phyloP scores from a whole-genome alignment of 2,888 invertebrate genomes.

The Latrodectus hesperus region DNA sequence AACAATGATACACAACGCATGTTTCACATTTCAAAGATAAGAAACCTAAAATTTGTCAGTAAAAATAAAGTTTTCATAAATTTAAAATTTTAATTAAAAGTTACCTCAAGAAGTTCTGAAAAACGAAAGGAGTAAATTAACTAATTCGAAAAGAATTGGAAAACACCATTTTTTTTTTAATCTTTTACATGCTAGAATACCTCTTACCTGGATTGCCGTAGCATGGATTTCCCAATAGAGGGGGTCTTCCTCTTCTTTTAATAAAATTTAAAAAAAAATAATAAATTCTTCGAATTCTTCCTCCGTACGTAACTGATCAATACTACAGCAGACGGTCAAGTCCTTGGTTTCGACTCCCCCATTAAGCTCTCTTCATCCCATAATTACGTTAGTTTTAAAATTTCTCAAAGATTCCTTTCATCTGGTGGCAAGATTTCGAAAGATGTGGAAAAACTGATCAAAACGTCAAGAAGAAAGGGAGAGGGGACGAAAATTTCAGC shows the following conservation, averaged over 20 bases:
- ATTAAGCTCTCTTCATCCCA: not conserved
- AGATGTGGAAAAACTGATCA: not conserved
- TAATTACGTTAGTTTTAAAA: not conserved
- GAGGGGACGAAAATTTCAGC: not conserved
- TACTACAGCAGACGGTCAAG: conserved; percentile 62
- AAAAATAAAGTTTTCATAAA: too few relatives aligned
- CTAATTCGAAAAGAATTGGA: too few relatives aligned
- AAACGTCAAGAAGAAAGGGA: not conserved
- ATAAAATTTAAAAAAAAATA: conserved; percentile 54
- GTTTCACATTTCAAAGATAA: too few relatives aligned
- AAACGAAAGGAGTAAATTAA: too few relatives aligned
- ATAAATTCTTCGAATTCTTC: conserved; percentile 21
- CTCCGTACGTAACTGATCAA: conserved; percentile 37
- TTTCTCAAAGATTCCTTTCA: not conserved
- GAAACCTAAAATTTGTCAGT: too few relatives aligned
- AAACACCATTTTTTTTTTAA: too few relatives aligned
- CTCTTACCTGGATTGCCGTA: conserved; percentile 48
- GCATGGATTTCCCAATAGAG: conserved; percentile 43
- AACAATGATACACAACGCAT: too few relatives aligned
- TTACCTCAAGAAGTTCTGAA: too few relatives aligned
- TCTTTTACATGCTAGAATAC: not conserved
- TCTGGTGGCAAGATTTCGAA: not conserved
- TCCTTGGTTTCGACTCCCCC: conserved; percentile 7
- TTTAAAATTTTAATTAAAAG: too few relatives aligned
- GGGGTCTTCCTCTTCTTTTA: conserved; percentile 16